Evolutionary conservation across 2,113 vertebrate genomes (phyloP), one percentile per base, ranked within the genome.

Genomic region (Clinocottus analis): DNA sequence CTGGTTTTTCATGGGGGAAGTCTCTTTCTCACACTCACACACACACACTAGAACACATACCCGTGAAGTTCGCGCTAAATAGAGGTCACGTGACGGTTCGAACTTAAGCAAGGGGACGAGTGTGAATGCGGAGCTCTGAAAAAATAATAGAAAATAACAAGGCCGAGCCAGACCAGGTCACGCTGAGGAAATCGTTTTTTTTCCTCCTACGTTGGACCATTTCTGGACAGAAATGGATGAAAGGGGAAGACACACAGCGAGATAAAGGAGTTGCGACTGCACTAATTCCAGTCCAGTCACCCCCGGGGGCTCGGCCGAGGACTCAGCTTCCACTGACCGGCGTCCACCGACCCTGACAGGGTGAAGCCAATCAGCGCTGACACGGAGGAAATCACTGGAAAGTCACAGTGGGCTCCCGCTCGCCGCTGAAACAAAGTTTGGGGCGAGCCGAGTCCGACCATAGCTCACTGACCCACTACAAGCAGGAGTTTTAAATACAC

Each of bases 401-500:
- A 67, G 79, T 83, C 83, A 55, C 83, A 72, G 78, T 1, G 29
- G 75, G 78, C 61, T 33, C 11, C 53, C 11, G 59, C 37, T 74
- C 58, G 51, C 60, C 47, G 60, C 56, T 45, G 80, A 66, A 45
- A 85, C 67, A 45, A 69, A 69, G 58, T 75, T 68, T 67, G 47
- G 33, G 76, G n/a, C 3, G 72, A 75, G 77, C 39, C 11, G 9
- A 63, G 69, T 11, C 62, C 62, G 5, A 74, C 33, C 56, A 29
- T 60, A 85, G 63, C 75, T 87, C 72, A 76, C 76, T 78, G 88
- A 90, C 85, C 85, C 60, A 80, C 84, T 73, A 21, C 62, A 75
- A 58, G 69, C 62, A 37, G 61, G 60, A 68, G 69, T 41, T 63
- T 71, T 74, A 35, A 43, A 72, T 59, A 56, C 77, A 78, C 71